Evolutionary conservation across 2,888 invertebrate genomes (phyloP).

Genomic region (Drosophila robusta): DNA sequence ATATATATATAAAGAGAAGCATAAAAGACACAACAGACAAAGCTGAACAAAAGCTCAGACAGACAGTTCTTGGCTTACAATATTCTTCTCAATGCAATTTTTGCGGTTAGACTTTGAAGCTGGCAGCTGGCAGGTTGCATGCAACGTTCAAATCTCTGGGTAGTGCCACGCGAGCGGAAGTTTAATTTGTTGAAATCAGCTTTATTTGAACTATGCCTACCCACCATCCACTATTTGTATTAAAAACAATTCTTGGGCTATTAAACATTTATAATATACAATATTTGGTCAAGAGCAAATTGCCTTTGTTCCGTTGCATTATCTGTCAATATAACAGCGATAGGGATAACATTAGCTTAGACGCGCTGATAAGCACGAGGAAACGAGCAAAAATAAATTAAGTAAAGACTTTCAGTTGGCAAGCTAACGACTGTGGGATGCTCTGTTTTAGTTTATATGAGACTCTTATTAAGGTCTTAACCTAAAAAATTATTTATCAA

Average conservation of each 20-base stretch:
- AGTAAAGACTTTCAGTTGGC: neutral
- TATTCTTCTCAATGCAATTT: constrained; percentile 26
- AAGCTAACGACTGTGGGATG: neutral
- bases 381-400: constrained; percentile 10
- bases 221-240: neutral
- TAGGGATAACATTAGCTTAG: constrained; percentile 26
- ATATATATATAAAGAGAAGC: constrained; percentile 2
- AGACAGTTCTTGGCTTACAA: constrained; percentile 21
- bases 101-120: constrained; percentile 24
- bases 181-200: constrained; percentile 27
- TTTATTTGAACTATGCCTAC: constrained; percentile 6
- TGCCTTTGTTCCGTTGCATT: constrained; percentile 64
- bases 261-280: constrained; percentile 21
- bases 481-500: neutral
- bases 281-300: constrained; percentile 59
- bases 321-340: constrained; percentile 55
- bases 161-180: constrained; percentile 62
- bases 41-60: constrained; percentile 18
- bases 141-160: constrained; percentile 6
- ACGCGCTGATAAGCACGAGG: constrained; percentile 50
- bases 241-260: constrained; percentile 16
- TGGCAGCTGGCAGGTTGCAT: constrained; percentile 24
- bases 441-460: neutral
- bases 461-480: too few relatives aligned
- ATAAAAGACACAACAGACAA: constrained; percentile 8